Evolutionary conservation across 2,113 vertebrate species (phyloP), one percentile per base, ranked within the genome.

Genomic region (Sinocyclocheilus grahami): DNA sequence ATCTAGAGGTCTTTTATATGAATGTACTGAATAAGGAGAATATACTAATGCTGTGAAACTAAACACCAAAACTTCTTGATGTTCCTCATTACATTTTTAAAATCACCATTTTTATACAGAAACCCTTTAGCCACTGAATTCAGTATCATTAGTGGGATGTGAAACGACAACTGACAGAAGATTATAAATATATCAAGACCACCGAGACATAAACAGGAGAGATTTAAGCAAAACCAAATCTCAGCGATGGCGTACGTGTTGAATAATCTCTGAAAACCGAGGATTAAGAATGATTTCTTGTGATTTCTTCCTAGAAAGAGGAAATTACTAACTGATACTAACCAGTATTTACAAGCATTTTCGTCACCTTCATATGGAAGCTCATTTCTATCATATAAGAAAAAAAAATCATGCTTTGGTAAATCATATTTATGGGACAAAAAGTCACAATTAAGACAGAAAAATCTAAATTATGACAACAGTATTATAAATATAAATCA

Each of bases 141-240:
- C 33, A 39, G 18, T 11, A 39, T 20, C 69, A 39, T 20, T 39
- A 22, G 33, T 71, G 33, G 9, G 18, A 72, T 39, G 9, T 72
- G 5, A 39, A 20, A 72, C 5, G 33, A 37, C 69, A 39, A 37
- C 60, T 65, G 63, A 74, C 78, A 86, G 71, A 63, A 79, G 74
- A 62, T 83, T 65, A 87, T 85, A 87, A 88, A 87, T 88, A 87
- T 83, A 88, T 62, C 33, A 90, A 82, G 18, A 71, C 37, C 71
- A 69, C 14, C 16, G 53, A 81, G 78, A 81, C 84, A 78, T 30
- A 82, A 62, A 16, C 37, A 65, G 83, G 18, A 60, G 12, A 7
- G 37, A 85, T 87, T 85, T 42, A 78, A 84, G 14, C 79, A 72
- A 74, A 37, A 20, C 22, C 14, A 37, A 69, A 69, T 1, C 65